Conservation (phyloP, 2,797 vertebrate species). For the Mormyrops boulengeri region DNA sequence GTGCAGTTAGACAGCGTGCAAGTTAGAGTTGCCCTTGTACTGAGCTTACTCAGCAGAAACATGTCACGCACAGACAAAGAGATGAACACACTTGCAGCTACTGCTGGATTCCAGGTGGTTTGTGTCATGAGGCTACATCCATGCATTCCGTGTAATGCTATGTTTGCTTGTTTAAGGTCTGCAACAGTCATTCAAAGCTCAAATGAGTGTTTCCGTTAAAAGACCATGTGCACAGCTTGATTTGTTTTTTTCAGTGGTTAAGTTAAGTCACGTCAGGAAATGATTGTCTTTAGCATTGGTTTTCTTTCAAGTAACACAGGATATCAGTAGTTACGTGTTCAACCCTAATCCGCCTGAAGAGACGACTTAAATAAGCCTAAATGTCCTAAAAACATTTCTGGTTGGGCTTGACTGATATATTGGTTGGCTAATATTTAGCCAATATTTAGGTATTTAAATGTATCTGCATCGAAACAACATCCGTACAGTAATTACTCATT, state of each 20-base stretch:
- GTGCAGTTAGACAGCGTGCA: not conserved
- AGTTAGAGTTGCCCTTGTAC: not conserved
- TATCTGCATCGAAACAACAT: not conserved
- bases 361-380: not conserved
- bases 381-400: not conserved
- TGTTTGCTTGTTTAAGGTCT: not conserved
- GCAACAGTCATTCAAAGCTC: constrained; percentile 17
- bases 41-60: constrained; percentile 8
- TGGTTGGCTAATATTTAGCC: not conserved
- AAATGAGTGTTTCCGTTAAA: not conserved
- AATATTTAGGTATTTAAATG: not conserved
- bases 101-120: not conserved
- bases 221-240: not conserved
- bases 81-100: not conserved
- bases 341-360: not conserved
- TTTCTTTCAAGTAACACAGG: not conserved
- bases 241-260: not conserved
- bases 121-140: constrained; percentile 3
- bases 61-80: not conserved
- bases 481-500: not conserved
- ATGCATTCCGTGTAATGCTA: not conserved
- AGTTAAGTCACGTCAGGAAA: not conserved
- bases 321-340: not conserved
- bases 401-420: not conserved
- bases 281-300: not conserved